A percentile compares a stretch with the other conserved stretches of the same genome.
phyloP scores from a whole-genome alignment of 2,888 invertebrate species.

The Machimus atricapillus region DNA sequence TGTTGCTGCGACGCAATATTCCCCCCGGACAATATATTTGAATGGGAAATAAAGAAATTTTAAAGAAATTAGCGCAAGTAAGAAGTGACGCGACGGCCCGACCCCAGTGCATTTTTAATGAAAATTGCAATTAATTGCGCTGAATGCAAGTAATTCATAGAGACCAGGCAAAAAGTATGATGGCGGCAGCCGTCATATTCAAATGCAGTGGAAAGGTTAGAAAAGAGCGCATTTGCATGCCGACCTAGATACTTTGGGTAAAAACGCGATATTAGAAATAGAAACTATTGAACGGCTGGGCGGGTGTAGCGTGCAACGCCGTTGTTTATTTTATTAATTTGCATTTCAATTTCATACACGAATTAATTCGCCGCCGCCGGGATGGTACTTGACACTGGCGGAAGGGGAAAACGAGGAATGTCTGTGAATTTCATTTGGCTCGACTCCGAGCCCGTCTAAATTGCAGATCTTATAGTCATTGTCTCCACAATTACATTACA shows the following conservation, averaged over 20 bases:
- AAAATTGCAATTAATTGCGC: slow-evolving; percentile 21
- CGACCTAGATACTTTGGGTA: slow-evolving; percentile 25
- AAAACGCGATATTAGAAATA: slow-evolving; percentile 34
- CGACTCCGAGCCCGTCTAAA: neutral
- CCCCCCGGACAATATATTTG: neutral
- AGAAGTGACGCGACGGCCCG: neutral
- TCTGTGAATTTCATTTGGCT: neutral
- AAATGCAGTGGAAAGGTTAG: slow-evolving; percentile 26
- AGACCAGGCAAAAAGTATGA: neutral
- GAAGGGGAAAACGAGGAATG: neutral
- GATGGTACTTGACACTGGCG: slow-evolving; percentile 23
- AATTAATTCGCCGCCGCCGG: slow-evolving; percentile 6
- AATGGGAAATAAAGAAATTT: slow-evolving; percentile 26
- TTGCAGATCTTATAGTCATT: neutral
- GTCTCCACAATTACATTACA: neutral
- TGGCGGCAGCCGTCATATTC: neutral
- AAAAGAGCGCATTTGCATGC: slow-evolving; percentile 23
- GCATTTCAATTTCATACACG: slow-evolving; percentile 32
- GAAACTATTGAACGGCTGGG: slow-evolving; percentile 2
- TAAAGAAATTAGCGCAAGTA: neutral
- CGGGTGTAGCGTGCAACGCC: neutral
- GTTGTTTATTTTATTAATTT: slow-evolving; percentile 34
- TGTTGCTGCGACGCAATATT: neutral
- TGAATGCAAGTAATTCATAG: slow-evolving; percentile 24
- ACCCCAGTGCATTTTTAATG: slow-evolving; percentile 23